Evolutionary conservation across 2,113 vertebrate genomes (phyloP).

Genomic region (Sapayoa aenigma): DNA sequence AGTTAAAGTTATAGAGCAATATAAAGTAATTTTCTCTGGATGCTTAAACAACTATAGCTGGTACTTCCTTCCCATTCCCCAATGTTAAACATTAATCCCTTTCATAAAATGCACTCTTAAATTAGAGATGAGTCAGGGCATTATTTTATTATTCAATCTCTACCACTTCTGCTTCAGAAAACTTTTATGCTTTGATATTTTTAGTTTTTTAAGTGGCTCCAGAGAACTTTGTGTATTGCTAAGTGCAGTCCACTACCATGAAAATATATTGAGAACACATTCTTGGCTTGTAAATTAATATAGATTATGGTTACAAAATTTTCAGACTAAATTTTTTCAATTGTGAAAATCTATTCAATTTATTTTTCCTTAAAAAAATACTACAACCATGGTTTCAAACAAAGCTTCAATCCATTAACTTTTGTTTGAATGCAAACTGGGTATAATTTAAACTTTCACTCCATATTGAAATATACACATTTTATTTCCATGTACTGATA

Average conservation of each 20-base stretch:
- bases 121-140: slow-evolving; percentile 35
- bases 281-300: background rate
- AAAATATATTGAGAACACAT: background rate
- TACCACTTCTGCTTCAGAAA: background rate
- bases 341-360: background rate
- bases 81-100: slow-evolving; percentile 25
- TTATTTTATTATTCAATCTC: slow-evolving; percentile 29
- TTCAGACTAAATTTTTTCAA: background rate
- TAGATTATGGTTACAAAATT: background rate
- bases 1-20: background rate
- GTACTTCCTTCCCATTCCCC: background rate
- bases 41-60: slow-evolving; percentile 25
- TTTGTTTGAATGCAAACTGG: background rate
- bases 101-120: slow-evolving; percentile 29
- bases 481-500: background rate
- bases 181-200: background rate
- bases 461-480: background rate
- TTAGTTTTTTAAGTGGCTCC: background rate
- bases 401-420: background rate
- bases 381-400: background rate
- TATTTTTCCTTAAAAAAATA: background rate
- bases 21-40: slow-evolving; percentile 3
- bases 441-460: background rate
- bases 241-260: background rate
- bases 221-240: background rate